Base-by-base conservation (phyloP, 2,888 invertebrate species). In the Drosophila pullipes region DNA sequence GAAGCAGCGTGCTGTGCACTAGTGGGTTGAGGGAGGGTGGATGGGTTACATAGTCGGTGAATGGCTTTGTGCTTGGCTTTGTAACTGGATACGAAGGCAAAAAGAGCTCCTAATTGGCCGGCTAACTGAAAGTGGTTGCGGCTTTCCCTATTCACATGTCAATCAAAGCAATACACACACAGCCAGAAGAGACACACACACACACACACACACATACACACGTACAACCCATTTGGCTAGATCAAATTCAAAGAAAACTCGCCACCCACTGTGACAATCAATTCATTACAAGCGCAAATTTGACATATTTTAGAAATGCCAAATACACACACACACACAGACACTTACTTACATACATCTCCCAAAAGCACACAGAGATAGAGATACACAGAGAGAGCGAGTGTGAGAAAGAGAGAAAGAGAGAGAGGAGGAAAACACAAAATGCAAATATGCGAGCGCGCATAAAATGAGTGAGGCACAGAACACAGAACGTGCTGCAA, bases 141-240 rank as follows among this genome's bases (percentile, higher is more conserved):
- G 91, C 86, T 81, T 90, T 82, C 62, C 65, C 85, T 76, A 91
- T 89, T 87, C 91, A 91, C 87, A 91, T 91, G 87, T 91, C 87
- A 88, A 88, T 88, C 87, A 88, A 82, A 76, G 74, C 47, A 47
- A 47, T 16, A 22, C 22, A 13, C 47, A 47, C 22, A 55, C 57
- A 44, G 11, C 41, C 41, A 44, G 41, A n/a, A 22, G 41, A 41
- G 10, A n/a, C 41, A 63, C 47, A 59, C 41, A 65, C 33, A 69
- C 65, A 62, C 62, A 37, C 13, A 57, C 16, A 37, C 1, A 47
- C 41, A 25, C 49, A 62, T 2, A 55, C 31, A 39, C 33, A 39
- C 25, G n/a, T 52, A 41, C 53, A 70, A 61, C 37, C 54, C 65
- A 81, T 81, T 78, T 63, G 71, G 54, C 47, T 61, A 79, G 78